Evolutionary conservation across 2,888 invertebrate species (phyloP).

Genomic region (Oxyteleia sp.): DNA sequence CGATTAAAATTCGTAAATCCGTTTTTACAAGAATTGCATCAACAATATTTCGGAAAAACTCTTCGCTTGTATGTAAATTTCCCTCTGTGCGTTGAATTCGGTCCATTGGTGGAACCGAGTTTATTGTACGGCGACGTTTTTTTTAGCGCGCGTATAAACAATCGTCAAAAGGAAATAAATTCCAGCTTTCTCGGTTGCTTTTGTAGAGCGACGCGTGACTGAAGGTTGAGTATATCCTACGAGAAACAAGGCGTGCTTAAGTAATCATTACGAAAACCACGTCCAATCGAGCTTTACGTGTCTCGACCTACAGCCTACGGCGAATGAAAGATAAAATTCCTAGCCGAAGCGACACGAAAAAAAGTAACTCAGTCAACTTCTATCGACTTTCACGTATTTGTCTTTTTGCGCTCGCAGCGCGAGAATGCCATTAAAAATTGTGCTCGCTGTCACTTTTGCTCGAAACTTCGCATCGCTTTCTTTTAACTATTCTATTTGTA

Average conservation of each 20-base stretch:
- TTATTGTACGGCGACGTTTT: no score
- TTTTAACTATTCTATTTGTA: not conserved
- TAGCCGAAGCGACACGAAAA: not conserved
- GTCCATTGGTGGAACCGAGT: no score
- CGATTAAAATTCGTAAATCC: no score
- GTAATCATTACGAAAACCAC: conserved; percentile 28
- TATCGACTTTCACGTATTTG: conserved; percentile 11
- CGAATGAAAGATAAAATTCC: conserved; percentile 1
- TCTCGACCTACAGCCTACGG: conserved; percentile 14
- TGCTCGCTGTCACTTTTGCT: not conserved
- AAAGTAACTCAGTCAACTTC: not conserved
- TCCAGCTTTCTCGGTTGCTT: not conserved
- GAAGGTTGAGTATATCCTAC: conserved; percentile 4
- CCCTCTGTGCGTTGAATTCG: no score
- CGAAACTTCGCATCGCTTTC: not conserved
- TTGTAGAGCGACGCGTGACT: conserved; percentile 12
- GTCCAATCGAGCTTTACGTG: conserved; percentile 14
- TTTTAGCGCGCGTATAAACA: not conserved
- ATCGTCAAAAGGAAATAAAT: conserved; percentile 13
- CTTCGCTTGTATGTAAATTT: no score
- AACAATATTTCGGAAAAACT: not conserved
- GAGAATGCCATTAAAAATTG: conserved; percentile 6
- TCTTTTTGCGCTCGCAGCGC: not conserved
- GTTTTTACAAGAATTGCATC: no score
- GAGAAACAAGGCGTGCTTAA: conserved; percentile 23